Conservation (phyloP, 2,797 vertebrate genomes). For the Limnodromus scolopaceus region DNA sequence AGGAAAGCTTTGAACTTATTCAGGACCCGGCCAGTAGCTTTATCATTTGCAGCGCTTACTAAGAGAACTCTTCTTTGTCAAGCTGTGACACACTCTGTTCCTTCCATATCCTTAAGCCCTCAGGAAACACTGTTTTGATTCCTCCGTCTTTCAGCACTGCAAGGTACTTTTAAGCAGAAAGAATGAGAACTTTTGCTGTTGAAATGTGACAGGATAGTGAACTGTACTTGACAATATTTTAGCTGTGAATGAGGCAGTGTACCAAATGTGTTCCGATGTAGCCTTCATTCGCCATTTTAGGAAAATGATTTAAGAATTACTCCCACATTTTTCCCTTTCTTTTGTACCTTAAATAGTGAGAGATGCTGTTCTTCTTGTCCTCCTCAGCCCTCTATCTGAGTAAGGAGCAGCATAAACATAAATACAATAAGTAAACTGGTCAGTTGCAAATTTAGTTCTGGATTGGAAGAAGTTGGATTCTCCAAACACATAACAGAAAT, state of each 20-base stretch:
- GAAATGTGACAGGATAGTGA: neutral
- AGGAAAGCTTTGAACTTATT: neutral
- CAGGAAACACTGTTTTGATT: neutral
- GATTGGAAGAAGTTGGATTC: neutral
- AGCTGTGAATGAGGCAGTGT: neutral
- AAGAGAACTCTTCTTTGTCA: neutral
- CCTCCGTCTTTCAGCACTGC: neutral
- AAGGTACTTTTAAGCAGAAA: neutral
- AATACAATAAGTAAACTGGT: slow-evolving; percentile 7
- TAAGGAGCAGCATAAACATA: neutral
- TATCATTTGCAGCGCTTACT: neutral
- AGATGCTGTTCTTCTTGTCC: neutral
- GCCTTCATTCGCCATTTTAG: neutral
- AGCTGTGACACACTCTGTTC: neutral
- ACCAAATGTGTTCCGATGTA: neutral
- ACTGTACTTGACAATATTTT: neutral
- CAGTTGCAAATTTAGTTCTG: neutral
- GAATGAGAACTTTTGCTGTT: neutral
- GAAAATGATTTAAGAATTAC: neutral
- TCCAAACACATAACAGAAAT: slow-evolving; percentile 9
- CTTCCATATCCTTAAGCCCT: neutral
- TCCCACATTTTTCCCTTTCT: neutral
- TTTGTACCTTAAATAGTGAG: neutral
- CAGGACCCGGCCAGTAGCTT: neutral
- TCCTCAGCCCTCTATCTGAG: neutral